These are phyloP conservation scores for Schizopygopsis malacanthus DNA, from an alignment of 2,797 vertebrate genomes.

Conservation along the genomic window DNA sequence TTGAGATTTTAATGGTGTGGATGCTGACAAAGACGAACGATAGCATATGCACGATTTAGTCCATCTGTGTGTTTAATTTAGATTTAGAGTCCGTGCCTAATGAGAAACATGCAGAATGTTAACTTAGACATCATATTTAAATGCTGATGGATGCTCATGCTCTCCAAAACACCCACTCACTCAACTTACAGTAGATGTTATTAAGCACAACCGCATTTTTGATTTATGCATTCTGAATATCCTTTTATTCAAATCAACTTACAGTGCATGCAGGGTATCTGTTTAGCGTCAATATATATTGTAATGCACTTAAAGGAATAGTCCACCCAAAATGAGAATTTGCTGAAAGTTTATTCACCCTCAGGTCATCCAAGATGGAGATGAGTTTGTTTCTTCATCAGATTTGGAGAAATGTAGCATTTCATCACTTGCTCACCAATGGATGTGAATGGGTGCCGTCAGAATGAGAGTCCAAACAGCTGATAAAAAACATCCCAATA, in stretches of 20 bases:
- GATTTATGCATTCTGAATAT: neutral
- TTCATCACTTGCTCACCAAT: neutral
- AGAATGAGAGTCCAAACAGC: neutral
- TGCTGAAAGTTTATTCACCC: neutral
- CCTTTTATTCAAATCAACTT: neutral
- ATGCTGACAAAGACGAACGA: conserved; percentile 40
- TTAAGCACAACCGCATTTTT: neutral
- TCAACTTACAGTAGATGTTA: neutral
- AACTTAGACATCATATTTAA: conserved; percentile 14
- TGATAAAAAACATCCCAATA: neutral
- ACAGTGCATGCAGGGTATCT: neutral
- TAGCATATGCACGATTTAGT: neutral
- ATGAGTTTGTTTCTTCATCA: neutral
- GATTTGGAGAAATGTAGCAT: neutral
- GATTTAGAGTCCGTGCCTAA: conserved; percentile 2
- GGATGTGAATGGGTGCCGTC: neutral
- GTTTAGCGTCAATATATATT: neutral
- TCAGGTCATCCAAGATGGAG: neutral
- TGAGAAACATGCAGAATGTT: neutral
- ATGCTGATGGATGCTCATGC: conserved; percentile 4
- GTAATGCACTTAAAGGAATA: neutral
- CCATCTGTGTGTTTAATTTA: conserved; percentile 18
- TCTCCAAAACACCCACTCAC: neutral
- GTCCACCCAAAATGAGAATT: neutral
- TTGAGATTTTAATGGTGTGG: conserved; percentile 36